Percentiles rank a stretch among this genome's conserved stretches.
Evolutionary conservation across 1,140 invertebrate species (phyloP).

Genomic region (Lepidurus arcticus): DNA sequence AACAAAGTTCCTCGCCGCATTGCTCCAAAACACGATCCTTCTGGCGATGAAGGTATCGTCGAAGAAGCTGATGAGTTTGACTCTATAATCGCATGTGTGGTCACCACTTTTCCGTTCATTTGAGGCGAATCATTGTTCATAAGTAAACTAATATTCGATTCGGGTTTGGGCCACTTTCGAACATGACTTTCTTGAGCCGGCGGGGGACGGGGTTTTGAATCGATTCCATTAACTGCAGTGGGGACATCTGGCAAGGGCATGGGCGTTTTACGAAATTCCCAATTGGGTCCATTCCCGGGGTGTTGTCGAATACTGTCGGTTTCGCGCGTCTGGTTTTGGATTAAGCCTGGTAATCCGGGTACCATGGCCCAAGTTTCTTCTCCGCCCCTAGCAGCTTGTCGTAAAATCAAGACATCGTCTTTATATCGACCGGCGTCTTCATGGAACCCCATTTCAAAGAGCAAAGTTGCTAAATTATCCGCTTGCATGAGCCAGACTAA

Average conservation of each 20-base stretch:
- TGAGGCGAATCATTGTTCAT: not conserved
- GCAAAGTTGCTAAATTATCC: conserved; percentile 56
- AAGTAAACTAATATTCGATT: not conserved
- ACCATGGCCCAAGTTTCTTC: conserved; percentile 1
- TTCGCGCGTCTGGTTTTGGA: not conserved
- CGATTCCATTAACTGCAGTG: not conserved
- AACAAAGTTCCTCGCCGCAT: not conserved
- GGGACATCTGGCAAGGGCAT: not conserved
- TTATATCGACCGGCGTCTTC: conserved; percentile 27
- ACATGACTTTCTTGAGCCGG: not conserved
- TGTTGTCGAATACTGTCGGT: not conserved
- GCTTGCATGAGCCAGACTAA: conserved; percentile 62
- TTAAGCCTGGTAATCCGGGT: conserved; percentile 29
- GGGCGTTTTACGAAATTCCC: not conserved
- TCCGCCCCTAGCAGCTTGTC: conserved; percentile 24
- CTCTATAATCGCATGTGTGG: conserved; percentile 25
- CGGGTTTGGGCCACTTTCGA: not conserved
- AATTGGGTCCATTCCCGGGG: not conserved
- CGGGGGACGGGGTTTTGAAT: not conserved
- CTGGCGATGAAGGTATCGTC: not conserved
- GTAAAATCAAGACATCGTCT: conserved; percentile 31
- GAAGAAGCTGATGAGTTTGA: not conserved
- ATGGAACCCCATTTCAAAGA: conserved; percentile 48
- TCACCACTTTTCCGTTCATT: too few species aligned
- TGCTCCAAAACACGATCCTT: not conserved